Evolutionary conservation across 2,113 vertebrate genomes (phyloP).

Genomic region (Nicator chloris): DNA sequence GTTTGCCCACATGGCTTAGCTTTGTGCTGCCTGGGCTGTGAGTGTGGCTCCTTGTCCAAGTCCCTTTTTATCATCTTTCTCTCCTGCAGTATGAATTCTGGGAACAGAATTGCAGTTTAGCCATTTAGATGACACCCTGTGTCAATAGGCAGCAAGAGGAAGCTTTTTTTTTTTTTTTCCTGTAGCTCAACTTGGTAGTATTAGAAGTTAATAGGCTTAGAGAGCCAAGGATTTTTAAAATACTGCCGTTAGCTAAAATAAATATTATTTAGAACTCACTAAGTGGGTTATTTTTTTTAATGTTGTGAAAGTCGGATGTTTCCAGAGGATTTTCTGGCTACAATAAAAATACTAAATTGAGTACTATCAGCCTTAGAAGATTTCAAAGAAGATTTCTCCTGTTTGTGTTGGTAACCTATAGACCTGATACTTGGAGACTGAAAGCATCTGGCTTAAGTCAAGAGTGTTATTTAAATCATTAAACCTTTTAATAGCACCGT

Average conservation of each 20-base stretch:
- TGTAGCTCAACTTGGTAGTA: constrained; percentile 35
- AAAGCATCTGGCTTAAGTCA: constrained; percentile 38
- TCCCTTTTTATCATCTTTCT: neutral
- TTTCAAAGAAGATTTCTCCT: constrained; percentile 23
- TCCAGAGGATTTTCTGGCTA: constrained; percentile 45
- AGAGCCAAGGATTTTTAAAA: constrained; percentile 61
- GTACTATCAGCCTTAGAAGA: neutral
- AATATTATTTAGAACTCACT: constrained; percentile 41
- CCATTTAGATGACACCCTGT: constrained; percentile 18
- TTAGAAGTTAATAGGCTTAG: constrained; percentile 71
- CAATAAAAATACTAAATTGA: constrained; percentile 56
- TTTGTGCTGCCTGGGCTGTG: constrained; percentile 25
- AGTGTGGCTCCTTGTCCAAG: neutral
- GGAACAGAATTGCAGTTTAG: neutral
- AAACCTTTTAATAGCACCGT: constrained; percentile 53
- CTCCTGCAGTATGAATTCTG: neutral
- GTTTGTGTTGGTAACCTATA: constrained; percentile 11
- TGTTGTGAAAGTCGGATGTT: constrained; percentile 47
- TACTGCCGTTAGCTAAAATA: constrained; percentile 65
- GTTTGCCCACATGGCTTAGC: constrained; percentile 46
- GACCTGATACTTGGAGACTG: constrained; percentile 38
- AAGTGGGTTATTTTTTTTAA: constrained; percentile 58
- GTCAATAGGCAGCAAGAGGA: constrained; percentile 31
- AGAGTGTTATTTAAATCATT: constrained; percentile 39
- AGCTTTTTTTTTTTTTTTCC: neutral